Evolutionary conservation across 2,113 vertebrate species (phyloP).

Genomic region (Gadus chalcogrammus): DNA sequence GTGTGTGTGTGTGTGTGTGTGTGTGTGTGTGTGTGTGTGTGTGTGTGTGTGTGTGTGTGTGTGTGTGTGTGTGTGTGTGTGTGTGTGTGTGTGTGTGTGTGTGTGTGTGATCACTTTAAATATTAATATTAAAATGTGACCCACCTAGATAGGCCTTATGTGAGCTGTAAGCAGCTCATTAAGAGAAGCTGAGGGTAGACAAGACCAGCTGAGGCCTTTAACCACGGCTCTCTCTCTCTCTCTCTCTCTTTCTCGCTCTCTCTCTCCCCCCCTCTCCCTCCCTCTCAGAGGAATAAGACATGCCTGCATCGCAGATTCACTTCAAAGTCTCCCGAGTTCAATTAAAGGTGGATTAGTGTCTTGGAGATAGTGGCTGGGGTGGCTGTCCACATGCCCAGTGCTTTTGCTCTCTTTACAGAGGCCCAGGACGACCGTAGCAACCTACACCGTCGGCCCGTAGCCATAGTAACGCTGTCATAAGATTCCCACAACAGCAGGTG

Average conservation of each 20-base stretch:
- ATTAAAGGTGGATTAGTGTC: constrained; percentile 98
- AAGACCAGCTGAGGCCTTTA: constrained; percentile 77
- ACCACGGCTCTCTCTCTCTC: constrained; percentile 47
- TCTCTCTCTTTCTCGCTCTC: constrained; percentile 6
- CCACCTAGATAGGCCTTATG: constrained; percentile 34
- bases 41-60: too few relatives aligned
- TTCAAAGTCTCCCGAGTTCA: constrained; percentile 99
- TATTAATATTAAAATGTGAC: constrained; percentile 70
- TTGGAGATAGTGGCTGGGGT: constrained; percentile 60
- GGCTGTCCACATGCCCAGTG: constrained; percentile 69
- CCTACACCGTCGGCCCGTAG: constrained; percentile 57
- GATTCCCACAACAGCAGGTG: neutral
- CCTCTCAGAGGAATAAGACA: constrained; percentile 67
- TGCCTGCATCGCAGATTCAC: constrained; percentile 82
- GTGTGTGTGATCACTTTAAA: too few relatives aligned
- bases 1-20: too few relatives aligned
- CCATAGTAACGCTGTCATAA: constrained; percentile 72
- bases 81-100: constrained; percentile 23
- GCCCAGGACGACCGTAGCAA: constrained; percentile 75
- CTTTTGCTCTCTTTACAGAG: constrained; percentile 78
- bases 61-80: too few relatives aligned
- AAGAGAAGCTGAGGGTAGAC: constrained; percentile 60
- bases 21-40: too few relatives aligned
- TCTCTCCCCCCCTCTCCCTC: constrained; percentile 16
- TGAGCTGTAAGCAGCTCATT: constrained; percentile 74